Evolutionary conservation across 1,140 invertebrate species (phyloP), one percentile per base, ranked within the genome.

Genomic region (Oncopeltus fasciatus): DNA sequence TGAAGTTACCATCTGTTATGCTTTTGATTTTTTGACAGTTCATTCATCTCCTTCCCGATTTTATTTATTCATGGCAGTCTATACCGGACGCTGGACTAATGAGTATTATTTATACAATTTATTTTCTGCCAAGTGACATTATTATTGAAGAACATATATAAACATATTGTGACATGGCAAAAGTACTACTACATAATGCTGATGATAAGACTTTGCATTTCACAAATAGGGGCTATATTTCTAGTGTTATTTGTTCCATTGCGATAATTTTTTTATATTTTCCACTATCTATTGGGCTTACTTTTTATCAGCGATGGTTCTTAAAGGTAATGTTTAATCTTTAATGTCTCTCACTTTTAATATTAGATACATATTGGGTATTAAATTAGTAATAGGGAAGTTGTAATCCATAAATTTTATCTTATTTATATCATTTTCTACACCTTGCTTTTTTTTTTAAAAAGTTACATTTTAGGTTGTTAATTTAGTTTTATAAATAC

Each of bases 241-340:
- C 59, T 26, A 61, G 26, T 29, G 14, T 66, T 16, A 28, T 69
- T 16, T 31, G 38, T 65, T 78, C 76, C 11, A 57, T 73, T 21
- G 49, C 75, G 51, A 70, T 89, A 33, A 86, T 96, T 62, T 71
- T 85, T 2, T 74, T 88, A 29, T 97, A 96, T 74, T 95, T 95
- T 73, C 75, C 83, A 4, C 80, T 95, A 60, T 96, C 93, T 8
- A 93, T 98, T 69, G 84, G 90, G 59, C 80, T 98, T n/a, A 97
- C 92, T 18, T 97, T 97, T 76, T 98, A 96, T 72, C 92, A 97
- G 72, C 84, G 93, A 81, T 88, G 87, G 82, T 83, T 97, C 65
- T 81, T 92, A 65, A 84, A 87, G 77, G 92, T 93, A 76, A 78
- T 77, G 74, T 60, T 63, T 59, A 33, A 51, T 53, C 27, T 59